A percentile compares a stretch with the other conserved stretches of the same genome.
phyloP scores from a whole-genome alignment of 2,113 vertebrate genomes.

The Anguilla japonica region DNA sequence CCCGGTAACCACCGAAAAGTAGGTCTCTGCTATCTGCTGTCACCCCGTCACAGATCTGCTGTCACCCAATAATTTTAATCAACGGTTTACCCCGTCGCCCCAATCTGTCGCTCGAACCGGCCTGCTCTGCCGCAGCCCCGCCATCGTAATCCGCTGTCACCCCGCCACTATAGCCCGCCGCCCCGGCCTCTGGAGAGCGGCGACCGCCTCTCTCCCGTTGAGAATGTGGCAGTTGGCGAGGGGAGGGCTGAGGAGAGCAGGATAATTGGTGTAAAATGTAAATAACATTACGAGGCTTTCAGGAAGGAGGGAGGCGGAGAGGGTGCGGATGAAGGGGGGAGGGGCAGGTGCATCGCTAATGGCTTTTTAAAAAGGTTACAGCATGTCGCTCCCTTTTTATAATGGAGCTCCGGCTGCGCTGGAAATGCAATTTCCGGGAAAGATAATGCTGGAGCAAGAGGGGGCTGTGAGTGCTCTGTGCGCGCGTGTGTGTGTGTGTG shows the following conservation, averaged over 20 bases:
- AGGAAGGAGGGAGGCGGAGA: slow-evolving; percentile 23
- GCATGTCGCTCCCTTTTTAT: slow-evolving; percentile 75
- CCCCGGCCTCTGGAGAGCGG: not conserved
- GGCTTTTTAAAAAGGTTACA: slow-evolving; percentile 81
- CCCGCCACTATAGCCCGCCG: not conserved
- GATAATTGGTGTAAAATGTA: slow-evolving; percentile 61
- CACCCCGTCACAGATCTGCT: not conserved
- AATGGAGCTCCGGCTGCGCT: slow-evolving; percentile 76
- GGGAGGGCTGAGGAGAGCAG: slow-evolving; percentile 33
- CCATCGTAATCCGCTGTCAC: not conserved
- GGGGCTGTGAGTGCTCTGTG: slow-evolving; percentile 42
- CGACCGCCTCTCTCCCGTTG: not conserved
- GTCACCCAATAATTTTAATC: not conserved
- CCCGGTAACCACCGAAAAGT: not conserved
- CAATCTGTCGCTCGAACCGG: not conserved
- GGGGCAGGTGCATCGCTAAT: slow-evolving; percentile 74
- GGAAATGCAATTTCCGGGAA: slow-evolving; percentile 79
- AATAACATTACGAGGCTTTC: slow-evolving; percentile 69
- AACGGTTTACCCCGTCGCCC: not conserved
- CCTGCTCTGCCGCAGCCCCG: not conserved
- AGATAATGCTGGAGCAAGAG: slow-evolving; percentile 69
- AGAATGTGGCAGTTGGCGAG: slow-evolving; percentile 16
- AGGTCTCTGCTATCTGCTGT: not conserved
- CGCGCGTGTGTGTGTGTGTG: slow-evolving; percentile 30
- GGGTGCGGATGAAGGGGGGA: slow-evolving; percentile 34